phyloP scores from a whole-genome alignment of 2,797 vertebrate genomes.

The Sus cebifrons region DNA sequence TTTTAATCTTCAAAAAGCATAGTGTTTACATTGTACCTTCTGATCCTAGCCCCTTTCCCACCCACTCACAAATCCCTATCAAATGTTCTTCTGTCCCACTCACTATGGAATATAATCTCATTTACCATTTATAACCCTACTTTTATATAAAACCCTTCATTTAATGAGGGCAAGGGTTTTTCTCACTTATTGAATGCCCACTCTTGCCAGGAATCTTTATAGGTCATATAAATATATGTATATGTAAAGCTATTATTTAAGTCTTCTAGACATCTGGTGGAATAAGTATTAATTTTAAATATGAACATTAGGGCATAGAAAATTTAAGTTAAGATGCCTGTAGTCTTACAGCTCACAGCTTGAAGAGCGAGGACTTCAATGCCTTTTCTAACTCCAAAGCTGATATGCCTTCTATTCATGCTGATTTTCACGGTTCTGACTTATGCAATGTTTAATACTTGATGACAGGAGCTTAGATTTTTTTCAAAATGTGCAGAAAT shows the following conservation, averaged over 20 bases:
- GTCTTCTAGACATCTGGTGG: background rate
- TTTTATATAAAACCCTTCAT: slow-evolving; percentile 27
- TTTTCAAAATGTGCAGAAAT: background rate
- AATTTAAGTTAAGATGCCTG: background rate
- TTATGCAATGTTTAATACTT: background rate
- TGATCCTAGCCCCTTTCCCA: background rate
- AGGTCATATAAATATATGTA: background rate
- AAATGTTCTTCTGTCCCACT: background rate
- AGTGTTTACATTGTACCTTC: background rate
- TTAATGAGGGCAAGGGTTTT: slow-evolving; percentile 39
- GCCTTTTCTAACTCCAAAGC: background rate
- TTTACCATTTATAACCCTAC: slow-evolving; percentile 22
- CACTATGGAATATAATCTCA: background rate
- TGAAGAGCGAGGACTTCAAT: background rate
- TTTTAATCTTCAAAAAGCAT: slow-evolving; percentile 26
- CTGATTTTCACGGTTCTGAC: background rate
- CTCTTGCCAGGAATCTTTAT: background rate
- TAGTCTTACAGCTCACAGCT: background rate
- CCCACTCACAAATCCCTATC: background rate
- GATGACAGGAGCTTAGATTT: background rate
- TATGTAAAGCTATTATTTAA: background rate
- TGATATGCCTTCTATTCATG: background rate
- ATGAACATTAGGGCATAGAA: background rate
- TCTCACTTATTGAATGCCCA: slow-evolving; percentile 22
- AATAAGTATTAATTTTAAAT: slow-evolving; percentile 24